These are phyloP conservation scores for Clanis bilineata DNA, from an alignment of 2,888 invertebrate species.

Conservation along the genomic window DNA sequence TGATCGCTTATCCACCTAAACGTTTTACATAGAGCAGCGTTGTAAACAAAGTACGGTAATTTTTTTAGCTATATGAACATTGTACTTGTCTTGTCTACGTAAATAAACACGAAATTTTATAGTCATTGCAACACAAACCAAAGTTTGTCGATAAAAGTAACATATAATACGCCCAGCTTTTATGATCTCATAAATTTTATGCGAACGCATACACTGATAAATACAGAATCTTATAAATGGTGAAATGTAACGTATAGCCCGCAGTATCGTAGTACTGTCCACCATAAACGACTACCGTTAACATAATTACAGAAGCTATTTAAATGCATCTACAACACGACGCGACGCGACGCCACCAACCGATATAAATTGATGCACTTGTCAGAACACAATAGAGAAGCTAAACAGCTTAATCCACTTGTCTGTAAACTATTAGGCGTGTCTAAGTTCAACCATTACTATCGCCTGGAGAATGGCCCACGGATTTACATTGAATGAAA, in stretches of 20 bases:
- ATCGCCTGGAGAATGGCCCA: constrained; percentile 51
- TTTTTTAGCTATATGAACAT: not conserved
- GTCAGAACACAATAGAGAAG: constrained; percentile 55
- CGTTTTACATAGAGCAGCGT: not conserved
- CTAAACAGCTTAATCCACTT: constrained; percentile 63
- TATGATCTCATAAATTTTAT: constrained; percentile 26
- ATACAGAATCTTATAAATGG: constrained; percentile 22
- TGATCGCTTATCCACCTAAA: not conserved
- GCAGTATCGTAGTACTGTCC: not conserved
- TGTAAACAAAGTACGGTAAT: not conserved
- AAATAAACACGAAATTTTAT: not conserved
- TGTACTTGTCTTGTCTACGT: not conserved
- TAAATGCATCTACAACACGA: constrained; percentile 43
- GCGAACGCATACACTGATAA: constrained; percentile 9
- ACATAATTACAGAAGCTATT: constrained; percentile 48
- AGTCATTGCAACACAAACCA: not conserved
- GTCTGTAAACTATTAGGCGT: constrained; percentile 65
- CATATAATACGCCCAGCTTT: constrained; percentile 25
- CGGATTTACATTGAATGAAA: constrained; percentile 78
- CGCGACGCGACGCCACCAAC: too few relatives aligned
- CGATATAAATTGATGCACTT: constrained; percentile 53
- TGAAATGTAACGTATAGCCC: not conserved
- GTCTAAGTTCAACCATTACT: constrained; percentile 67
- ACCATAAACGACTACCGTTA: constrained; percentile 36
- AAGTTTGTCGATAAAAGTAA: constrained; percentile 14